Conservation (phyloP, 2,797 vertebrate species). For the Premnoplex brunnescens region DNA sequence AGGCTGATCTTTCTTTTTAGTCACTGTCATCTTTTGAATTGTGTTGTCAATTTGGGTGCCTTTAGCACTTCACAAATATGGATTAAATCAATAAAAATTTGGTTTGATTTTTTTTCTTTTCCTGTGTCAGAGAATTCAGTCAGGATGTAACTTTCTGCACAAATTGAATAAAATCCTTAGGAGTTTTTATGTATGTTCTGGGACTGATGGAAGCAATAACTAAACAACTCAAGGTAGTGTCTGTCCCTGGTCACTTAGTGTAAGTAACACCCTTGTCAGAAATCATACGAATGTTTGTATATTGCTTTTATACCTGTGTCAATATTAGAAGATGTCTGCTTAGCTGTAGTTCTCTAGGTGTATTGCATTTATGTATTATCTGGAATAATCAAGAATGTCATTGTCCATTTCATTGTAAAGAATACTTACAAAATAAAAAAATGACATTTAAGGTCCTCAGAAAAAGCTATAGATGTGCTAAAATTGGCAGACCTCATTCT, state of each 20-base stretch:
- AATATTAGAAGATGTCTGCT: background rate
- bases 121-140: background rate
- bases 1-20: background rate
- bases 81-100: background rate
- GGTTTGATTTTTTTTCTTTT: background rate
- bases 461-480: background rate
- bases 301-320: fast-evolving
- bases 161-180: background rate
- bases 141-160: background rate
- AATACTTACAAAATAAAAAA: background rate
- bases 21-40: background rate
- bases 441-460: background rate
- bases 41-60: background rate
- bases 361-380: background rate
- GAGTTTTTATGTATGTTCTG: background rate
- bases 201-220: background rate
- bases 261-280: background rate
- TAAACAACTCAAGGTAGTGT: background rate
- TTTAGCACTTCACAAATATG: background rate
- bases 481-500: background rate
- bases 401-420: background rate
- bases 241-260: background rate
- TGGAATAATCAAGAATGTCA: background rate
- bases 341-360: background rate
- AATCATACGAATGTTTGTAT: background rate